Percentiles rank a stretch among this genome's conserved stretches.
Conservation (phyloP, 37 sponge, comb jelly and placozoan species). For the Axinella damicornis region DNA sequence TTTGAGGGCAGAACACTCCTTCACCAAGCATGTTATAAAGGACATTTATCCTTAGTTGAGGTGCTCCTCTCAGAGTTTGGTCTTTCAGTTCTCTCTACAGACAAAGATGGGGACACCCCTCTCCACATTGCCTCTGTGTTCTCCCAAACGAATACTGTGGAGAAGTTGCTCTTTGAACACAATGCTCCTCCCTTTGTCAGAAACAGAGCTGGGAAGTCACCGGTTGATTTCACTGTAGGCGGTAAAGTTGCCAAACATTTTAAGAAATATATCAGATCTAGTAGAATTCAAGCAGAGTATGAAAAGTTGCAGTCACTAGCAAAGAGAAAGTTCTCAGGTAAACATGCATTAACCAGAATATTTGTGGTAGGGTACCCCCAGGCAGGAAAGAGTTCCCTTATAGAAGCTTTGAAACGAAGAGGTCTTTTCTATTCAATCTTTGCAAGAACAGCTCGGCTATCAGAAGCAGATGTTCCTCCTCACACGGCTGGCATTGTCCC, state of each 20-base stretch:
- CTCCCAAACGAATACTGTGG: neutral
- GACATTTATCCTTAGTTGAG: neutral
- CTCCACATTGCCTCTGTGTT: constrained; percentile 17
- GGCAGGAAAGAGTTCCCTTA: constrained; percentile 65
- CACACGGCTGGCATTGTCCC: constrained; percentile 63
- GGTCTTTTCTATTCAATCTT: neutral
- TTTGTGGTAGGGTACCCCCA: constrained; percentile 49
- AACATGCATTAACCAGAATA: neutral
- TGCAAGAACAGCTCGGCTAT: neutral
- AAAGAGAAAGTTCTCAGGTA: neutral
- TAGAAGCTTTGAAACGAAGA: constrained; percentile 40
- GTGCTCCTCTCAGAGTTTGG: too few species aligned
- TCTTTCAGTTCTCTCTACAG: constrained; percentile 17
- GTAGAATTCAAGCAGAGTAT: neutral
- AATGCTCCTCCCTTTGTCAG: constrained; percentile 13
- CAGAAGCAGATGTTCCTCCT: constrained; percentile 17
- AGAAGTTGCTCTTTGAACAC: neutral
- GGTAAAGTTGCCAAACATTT: neutral
- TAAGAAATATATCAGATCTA: neutral
- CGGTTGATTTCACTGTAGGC: neutral
- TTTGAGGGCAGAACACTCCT: constrained; percentile 17
- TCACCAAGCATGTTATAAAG: neutral
- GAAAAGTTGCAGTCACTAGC: neutral
- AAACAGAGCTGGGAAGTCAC: constrained; percentile 11
- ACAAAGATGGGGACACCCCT: neutral